These are phyloP conservation scores for Urocyon cinereoargenteus DNA, from an alignment of 2,797 vertebrate species.

Conservation along the genomic window DNA sequence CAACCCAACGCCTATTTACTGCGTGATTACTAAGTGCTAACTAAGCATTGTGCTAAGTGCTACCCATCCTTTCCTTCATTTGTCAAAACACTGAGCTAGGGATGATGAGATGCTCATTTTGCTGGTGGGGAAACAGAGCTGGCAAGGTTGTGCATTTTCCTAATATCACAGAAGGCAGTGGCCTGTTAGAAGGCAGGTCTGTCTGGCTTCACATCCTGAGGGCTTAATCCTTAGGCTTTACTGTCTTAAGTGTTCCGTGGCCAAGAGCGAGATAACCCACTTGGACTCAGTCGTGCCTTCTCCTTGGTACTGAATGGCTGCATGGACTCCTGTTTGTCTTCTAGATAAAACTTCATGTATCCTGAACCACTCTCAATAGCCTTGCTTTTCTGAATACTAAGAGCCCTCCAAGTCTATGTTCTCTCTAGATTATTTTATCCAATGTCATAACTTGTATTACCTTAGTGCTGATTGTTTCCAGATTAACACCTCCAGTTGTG, in stretches of 20 bases:
- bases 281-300: background rate
- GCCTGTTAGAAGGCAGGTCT: background rate
- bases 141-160: background rate
- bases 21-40: background rate
- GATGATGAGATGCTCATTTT: background rate
- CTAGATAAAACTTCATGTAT: background rate
- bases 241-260: background rate
- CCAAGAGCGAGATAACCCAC: background rate
- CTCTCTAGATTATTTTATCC: background rate
- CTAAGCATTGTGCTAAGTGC: background rate
- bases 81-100: background rate
- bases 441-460: background rate
- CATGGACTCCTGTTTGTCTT: background rate
- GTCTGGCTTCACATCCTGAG: background rate
- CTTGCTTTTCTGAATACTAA: background rate
- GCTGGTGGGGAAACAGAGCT: background rate
- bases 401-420: background rate
- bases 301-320: background rate
- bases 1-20: background rate
- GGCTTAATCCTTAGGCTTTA: background rate
- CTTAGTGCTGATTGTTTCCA: background rate
- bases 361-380: background rate
- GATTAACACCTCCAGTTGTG: background rate
- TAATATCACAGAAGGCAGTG: background rate
- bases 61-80: background rate